Conservation (phyloP, 2,113 vertebrate species). For the Proteles cristata region DNA sequence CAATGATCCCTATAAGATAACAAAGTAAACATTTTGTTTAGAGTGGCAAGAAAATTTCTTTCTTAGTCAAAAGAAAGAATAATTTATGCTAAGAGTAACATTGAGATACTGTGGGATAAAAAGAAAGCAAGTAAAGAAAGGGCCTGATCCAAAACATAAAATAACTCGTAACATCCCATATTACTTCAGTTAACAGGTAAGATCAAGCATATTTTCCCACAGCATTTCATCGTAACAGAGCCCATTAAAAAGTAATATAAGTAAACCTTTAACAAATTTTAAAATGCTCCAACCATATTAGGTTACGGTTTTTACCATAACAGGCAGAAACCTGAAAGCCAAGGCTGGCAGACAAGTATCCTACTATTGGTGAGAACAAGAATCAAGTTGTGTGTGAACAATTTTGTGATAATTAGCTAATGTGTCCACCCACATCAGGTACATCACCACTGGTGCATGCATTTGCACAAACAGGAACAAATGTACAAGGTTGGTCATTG, state of each 20-base stretch:
- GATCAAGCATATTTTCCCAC: neutral
- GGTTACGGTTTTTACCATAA: neutral
- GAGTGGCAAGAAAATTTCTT: neutral
- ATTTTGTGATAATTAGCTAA: neutral
- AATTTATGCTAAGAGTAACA: neutral
- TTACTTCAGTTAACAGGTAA: neutral
- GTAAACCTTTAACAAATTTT: neutral
- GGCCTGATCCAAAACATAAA: neutral
- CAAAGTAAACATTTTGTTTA: neutral
- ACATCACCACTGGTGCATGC: neutral
- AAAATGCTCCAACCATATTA: neutral
- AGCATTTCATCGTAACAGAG: neutral
- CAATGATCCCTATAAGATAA: constrained; percentile 90
- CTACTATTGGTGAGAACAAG: rapidly evolving
- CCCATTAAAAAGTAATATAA: neutral
- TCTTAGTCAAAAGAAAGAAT: neutral
- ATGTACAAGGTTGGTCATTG: rapidly evolving
- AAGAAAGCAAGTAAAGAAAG: neutral
- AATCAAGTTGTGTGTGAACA: neutral
- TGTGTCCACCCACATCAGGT: rapidly evolving
- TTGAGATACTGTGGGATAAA: neutral
- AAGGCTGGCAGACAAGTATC: neutral
- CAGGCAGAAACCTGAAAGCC: neutral
- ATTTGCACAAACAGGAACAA: neutral
- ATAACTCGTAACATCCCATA: neutral